Conservation (phyloP, 2,888 invertebrate species). For the Oxyscelio sp. region DNA sequence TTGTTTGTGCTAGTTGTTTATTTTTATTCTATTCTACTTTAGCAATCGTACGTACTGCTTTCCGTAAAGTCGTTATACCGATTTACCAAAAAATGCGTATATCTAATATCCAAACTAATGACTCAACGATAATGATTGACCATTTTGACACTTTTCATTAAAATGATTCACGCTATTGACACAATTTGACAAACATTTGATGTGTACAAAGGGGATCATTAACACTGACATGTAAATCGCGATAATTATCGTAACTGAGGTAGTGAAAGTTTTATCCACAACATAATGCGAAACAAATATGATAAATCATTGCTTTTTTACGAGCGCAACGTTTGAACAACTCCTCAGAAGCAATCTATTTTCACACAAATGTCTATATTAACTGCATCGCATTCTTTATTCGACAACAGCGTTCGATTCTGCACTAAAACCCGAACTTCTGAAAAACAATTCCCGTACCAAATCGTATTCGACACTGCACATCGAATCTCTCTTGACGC, state of each 20-base stretch:
- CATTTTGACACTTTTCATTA: constrained; percentile 15
- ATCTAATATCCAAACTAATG: too few relatives aligned
- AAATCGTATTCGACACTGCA: not conserved
- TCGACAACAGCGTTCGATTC: not conserved
- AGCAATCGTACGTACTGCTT: too few relatives aligned
- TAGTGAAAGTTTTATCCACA: constrained; percentile 68
- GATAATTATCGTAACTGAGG: constrained; percentile 66
- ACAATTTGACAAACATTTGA: constrained; percentile 45
- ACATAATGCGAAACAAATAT: constrained; percentile 51
- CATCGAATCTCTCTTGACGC: not conserved
- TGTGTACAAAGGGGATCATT: constrained; percentile 45
- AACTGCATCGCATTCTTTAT: not conserved
- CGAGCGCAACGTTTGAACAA: constrained; percentile 8
- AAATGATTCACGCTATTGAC: constrained; percentile 36
- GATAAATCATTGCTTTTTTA: constrained; percentile 57
- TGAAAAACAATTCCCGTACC: constrained; percentile 5
- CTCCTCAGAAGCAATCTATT: constrained; percentile 26
- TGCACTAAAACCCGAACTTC: not conserved
- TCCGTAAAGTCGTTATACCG: too few relatives aligned
- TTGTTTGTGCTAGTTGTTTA: too few relatives aligned
- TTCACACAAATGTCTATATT: constrained; percentile 16
- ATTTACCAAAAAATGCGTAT: too few relatives aligned
- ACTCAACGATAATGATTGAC: not conserved
- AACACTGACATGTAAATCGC: constrained; percentile 54
- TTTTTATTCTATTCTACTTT: too few relatives aligned